phyloP scores from a whole-genome alignment of 2,888 invertebrate species.

The Meghimatium bilineatum region DNA sequence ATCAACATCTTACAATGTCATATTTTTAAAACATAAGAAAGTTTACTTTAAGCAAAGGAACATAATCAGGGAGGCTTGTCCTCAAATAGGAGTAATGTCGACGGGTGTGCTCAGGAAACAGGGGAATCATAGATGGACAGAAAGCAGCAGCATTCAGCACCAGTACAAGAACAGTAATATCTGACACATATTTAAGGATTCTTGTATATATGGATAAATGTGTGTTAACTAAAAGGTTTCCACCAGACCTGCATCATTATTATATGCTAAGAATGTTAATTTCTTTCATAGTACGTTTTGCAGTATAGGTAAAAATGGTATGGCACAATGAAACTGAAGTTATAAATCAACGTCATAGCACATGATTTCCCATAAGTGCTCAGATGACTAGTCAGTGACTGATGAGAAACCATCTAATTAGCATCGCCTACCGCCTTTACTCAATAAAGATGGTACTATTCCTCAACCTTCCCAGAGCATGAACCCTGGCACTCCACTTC shows the following conservation, averaged over 20 bases:
- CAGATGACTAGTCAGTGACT: too few relatives aligned
- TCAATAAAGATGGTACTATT: too few relatives aligned
- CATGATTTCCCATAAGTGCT: too few relatives aligned
- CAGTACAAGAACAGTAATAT: conserved; percentile 91
- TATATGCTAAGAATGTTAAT: background rate
- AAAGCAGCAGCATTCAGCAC: conserved; percentile 95
- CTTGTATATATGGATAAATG: background rate
- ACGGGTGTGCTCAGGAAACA: conserved; percentile 93
- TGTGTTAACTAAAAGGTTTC: background rate
- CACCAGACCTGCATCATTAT: background rate
- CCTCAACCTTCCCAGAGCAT: too few relatives aligned
- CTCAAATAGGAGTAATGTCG: conserved; percentile 95
- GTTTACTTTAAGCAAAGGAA: conserved; percentile 83
- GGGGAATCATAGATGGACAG: conserved; percentile 91
- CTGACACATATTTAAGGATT: conserved; percentile 60
- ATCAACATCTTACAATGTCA: too few relatives aligned
- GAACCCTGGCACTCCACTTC: too few relatives aligned
- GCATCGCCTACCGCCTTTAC: too few relatives aligned
- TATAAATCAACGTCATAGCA: too few relatives aligned
- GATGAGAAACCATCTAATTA: too few relatives aligned
- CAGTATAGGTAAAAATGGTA: too few relatives aligned
- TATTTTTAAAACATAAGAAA: background rate
- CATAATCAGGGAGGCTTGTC: conserved; percentile 93
- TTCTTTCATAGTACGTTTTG: too few relatives aligned
- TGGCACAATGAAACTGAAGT: too few relatives aligned